Conservation (phyloP, 2,888 invertebrate species). For the Athetis lepigone region DNA sequence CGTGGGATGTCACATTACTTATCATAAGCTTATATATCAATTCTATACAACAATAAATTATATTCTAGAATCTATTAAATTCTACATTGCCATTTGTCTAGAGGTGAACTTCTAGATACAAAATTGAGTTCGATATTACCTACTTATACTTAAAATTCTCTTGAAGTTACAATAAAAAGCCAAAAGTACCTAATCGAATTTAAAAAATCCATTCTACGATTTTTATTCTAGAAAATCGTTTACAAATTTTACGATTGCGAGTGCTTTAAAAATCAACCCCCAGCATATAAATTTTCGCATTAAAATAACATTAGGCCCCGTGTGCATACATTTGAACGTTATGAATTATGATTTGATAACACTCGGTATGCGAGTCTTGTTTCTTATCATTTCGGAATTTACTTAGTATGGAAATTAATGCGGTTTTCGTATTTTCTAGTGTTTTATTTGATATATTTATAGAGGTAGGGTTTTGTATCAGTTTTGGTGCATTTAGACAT, state of each 20-base stretch:
- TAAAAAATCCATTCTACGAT: slow-evolving; percentile 13
- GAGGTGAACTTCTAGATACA: neutral
- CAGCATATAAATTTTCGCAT: slow-evolving; percentile 62
- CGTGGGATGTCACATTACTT: too few relatives aligned
- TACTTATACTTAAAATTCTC: slow-evolving; percentile 18
- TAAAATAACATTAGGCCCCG: slow-evolving; percentile 62
- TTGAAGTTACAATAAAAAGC: slow-evolving; percentile 14
- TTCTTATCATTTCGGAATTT: slow-evolving; percentile 51
- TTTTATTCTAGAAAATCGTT: slow-evolving; percentile 21
- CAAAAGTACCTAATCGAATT: neutral
- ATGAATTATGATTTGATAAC: slow-evolving; percentile 62
- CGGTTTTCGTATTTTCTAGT: slow-evolving; percentile 18
- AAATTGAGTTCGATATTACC: slow-evolving; percentile 4
- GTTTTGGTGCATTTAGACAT: neutral
- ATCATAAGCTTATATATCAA: too few relatives aligned
- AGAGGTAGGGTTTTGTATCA: slow-evolving; percentile 11
- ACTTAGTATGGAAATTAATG: slow-evolving; percentile 30
- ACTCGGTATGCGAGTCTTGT: slow-evolving; percentile 51
- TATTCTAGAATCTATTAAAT: too few relatives aligned
- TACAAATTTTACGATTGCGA: slow-evolving; percentile 35
- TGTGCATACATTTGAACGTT: slow-evolving; percentile 54
- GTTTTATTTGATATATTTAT: slow-evolving; percentile 30
- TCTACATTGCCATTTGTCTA: too few relatives aligned
- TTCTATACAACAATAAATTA: too few relatives aligned
- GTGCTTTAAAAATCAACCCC: slow-evolving; percentile 34